Percentiles rank a stretch among this genome's conserved stretches.
phyloP scores from a whole-genome alignment of 1,140 invertebrate species.

The Eurosta solidaginis region DNA sequence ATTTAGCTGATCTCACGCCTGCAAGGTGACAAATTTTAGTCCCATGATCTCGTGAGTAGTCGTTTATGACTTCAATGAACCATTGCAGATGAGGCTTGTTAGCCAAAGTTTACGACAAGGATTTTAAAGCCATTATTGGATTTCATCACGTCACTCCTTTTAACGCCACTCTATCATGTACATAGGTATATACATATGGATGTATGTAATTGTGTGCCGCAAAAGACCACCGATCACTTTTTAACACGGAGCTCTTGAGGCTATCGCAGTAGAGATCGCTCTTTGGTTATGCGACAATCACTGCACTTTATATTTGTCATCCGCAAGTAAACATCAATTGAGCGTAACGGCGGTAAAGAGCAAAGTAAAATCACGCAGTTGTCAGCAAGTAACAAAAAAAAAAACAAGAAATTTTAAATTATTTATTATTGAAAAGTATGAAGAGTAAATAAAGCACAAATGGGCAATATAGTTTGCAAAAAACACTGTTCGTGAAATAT shows the following conservation, averaged over 20 bases:
- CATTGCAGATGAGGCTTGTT: too few species aligned
- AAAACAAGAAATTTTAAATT: neutral
- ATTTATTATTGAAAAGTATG: too few species aligned
- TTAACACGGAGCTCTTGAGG: neutral
- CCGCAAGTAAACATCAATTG: neutral
- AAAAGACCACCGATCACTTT: neutral
- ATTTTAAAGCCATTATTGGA: too few species aligned
- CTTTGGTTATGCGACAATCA: conserved; percentile 2
- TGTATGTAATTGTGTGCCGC: neutral
- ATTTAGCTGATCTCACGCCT: too few species aligned
- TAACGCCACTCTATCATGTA: too few species aligned
- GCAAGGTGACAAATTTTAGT: too few species aligned
- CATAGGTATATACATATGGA: too few species aligned
- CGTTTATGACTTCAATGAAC: too few species aligned
- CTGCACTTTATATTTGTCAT: neutral
- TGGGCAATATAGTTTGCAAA: neutral
- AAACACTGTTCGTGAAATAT: neutral
- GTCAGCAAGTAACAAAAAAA: neutral
- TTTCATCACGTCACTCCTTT: too few species aligned
- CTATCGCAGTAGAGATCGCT: neutral
- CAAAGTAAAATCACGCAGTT: neutral
- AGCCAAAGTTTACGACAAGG: too few species aligned
- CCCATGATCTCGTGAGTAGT: too few species aligned
- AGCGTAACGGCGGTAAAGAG: neutral
- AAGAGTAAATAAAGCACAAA: neutral